Base-by-base conservation (phyloP, 2,113 vertebrate species). In the Podocnemis expansa region DNA sequence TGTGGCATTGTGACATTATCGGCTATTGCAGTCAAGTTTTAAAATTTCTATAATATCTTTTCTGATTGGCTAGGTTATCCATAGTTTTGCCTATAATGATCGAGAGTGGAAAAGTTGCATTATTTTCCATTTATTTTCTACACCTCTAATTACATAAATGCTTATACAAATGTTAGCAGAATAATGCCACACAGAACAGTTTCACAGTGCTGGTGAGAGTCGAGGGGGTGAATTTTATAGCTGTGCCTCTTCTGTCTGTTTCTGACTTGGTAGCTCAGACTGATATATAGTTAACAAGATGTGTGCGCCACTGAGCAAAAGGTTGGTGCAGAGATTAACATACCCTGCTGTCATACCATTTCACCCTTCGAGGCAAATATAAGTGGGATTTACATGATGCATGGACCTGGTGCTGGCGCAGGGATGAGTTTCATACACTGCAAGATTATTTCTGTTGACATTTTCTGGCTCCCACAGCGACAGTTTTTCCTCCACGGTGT, bases 11-110 rank as follows among this genome's bases (percentile, higher is more conserved):
- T 75, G 89, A 85, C 93, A 47, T 27, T 90, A 83, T 52, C 87
- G 86, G 91, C 94, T 93, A 10, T 80, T 93, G 93, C 0, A 41
- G 95, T 87, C 89, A 29, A 54, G 89, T n/a, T 86, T 93, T 95
- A 88, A 80, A 91, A 94, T 90, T 81, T 89, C 94, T 89, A 47
- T 84, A 91, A 90, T 88, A 80, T 91, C 84, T 2, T 88, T 90
- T 82, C 0, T 2, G 75, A 14, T 76, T 76, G 73, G 82, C 80
- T 91, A 84, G 96, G 95, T 95, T 91, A 94, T 87, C 93, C 93
- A 90, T 11, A 9, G 84, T 94, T 96, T 97, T 85, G 21, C 93
- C 94, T 90, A 73, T 87, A 84, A 87, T 90, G 88, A 94, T 94
- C 91, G 94, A 58, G 52, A 95, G 82, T 82, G 2, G 90, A 90